phyloP scores from a whole-genome alignment of 2,888 invertebrate species.

The Drosophila cognata region DNA sequence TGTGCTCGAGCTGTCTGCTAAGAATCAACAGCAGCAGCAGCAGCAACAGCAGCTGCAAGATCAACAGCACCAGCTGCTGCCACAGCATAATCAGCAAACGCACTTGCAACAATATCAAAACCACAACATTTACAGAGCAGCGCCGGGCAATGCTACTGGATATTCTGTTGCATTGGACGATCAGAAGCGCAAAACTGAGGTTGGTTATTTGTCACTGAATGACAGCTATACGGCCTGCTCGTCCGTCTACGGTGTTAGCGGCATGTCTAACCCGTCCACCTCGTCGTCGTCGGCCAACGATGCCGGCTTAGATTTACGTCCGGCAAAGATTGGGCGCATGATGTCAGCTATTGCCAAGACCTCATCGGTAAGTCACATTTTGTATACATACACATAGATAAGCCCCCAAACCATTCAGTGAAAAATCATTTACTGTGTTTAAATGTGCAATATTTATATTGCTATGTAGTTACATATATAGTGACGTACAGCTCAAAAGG shows the following conservation, averaged over 20 bases:
- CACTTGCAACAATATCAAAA: slow-evolving; percentile 24
- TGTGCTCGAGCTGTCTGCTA: slow-evolving; percentile 56
- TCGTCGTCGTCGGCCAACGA: slow-evolving; percentile 1
- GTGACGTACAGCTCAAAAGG: too few species aligned
- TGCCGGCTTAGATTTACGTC: slow-evolving; percentile 41
- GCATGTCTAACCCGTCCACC: slow-evolving; percentile 30
- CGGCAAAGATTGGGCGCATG: slow-evolving; percentile 65
- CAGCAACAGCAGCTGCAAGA: slow-evolving; percentile 31
- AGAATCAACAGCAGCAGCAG: slow-evolving; percentile 44
- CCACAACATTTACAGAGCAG: slow-evolving; percentile 6
- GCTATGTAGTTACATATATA: too few species aligned
- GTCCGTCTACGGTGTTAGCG: slow-evolving; percentile 62
- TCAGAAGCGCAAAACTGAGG: slow-evolving; percentile 78
- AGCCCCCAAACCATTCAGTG: too few species aligned
- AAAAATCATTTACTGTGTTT: neutral
- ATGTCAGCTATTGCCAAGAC: slow-evolving; percentile 46
- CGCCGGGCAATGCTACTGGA: slow-evolving; percentile 27
- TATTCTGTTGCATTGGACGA: slow-evolving; percentile 44
- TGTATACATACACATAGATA: neutral
- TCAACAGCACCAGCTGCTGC: slow-evolving; percentile 1
- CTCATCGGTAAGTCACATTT: slow-evolving; percentile 58
- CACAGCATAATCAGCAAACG: neutral
- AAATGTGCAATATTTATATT: neutral
- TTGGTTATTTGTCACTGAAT: slow-evolving; percentile 72
- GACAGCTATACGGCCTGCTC: slow-evolving; percentile 69